These are phyloP conservation scores for Cerceris rybyensis DNA, from an alignment of 2,888 invertebrate genomes.

Conservation along the genomic window DNA sequence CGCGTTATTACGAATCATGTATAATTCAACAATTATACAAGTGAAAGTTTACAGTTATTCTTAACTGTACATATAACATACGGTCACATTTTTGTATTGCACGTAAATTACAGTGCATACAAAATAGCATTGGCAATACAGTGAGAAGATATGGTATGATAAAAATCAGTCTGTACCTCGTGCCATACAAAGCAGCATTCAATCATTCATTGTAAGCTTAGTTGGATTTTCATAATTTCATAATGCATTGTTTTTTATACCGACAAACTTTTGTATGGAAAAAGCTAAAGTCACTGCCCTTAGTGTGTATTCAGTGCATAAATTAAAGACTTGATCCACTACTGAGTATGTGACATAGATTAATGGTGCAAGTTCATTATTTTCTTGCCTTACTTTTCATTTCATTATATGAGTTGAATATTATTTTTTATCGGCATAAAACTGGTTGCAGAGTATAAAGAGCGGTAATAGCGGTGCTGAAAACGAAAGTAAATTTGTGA, in stretches of 20 bases:
- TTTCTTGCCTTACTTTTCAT: conserved; percentile 1
- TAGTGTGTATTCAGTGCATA: conserved; percentile 40
- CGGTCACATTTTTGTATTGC: conserved; percentile 26
- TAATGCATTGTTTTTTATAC: conserved; percentile 37
- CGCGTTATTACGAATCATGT: conserved; percentile 21
- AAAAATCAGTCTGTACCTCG: conserved; percentile 55
- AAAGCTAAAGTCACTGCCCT: conserved; percentile 64
- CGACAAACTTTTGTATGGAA: conserved; percentile 41
- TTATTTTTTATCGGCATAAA: not conserved
- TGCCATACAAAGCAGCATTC: conserved; percentile 58
- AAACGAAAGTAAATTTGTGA: conserved; percentile 19
- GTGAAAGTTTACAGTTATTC: conserved; percentile 21
- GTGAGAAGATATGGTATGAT: conserved; percentile 26
- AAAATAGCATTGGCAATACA: conserved; percentile 50
- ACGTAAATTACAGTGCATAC: conserved; percentile 7
- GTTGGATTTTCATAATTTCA: conserved; percentile 42
- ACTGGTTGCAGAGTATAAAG: not conserved
- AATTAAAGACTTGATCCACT: conserved; percentile 35
- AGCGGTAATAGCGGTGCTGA: too few relatives aligned
- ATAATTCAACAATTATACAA: conserved; percentile 19
- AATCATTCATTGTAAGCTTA: conserved; percentile 42
- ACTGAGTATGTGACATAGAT: conserved; percentile 37
- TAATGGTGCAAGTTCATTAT: conserved; percentile 10
- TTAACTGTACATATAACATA: conserved; percentile 24
- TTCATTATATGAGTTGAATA: not conserved